Conservation (phyloP, 2,797 vertebrate genomes). For the Hyperoplus lanceolatus region DNA sequence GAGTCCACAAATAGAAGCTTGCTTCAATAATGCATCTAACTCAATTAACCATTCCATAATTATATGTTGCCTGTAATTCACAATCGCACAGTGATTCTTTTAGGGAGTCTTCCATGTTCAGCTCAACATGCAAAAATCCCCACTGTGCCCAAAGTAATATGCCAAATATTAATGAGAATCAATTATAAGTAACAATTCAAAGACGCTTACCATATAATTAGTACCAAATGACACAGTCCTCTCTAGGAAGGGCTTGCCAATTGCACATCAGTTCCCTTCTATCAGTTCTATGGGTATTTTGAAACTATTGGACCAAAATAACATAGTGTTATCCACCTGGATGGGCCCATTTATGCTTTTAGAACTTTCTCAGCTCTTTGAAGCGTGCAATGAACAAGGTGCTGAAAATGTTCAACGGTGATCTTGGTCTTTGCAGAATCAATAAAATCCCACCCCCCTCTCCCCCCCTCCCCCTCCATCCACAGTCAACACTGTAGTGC, state of each 20-base stretch:
- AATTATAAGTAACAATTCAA: conserved; percentile 34
- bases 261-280: conserved; percentile 1
- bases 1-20: neutral
- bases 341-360: conserved; percentile 43
- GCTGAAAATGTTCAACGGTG: conserved; percentile 27
- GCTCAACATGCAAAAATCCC: conserved; percentile 2
- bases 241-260: conserved; percentile 9
- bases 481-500: conserved; percentile 28
- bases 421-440: conserved; percentile 30
- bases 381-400: conserved; percentile 54
- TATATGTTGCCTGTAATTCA: neutral
- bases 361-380: conserved; percentile 30
- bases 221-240: conserved; percentile 21
- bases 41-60: no score
- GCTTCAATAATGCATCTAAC: no score
- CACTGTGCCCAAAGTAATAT: conserved; percentile 7
- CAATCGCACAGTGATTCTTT: neutral
- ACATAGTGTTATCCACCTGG: conserved; percentile 28
- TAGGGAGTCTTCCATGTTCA: neutral
- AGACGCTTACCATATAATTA: conserved; percentile 22
- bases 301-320: conserved; percentile 7
- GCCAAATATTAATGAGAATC: conserved; percentile 46
- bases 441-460: conserved; percentile 22
- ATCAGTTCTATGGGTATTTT: conserved; percentile 8
- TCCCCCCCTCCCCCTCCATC: conserved; percentile 20